Evolutionary conservation across 1,140 invertebrate species (phyloP).

Genomic region (Eriosoma lanigerum): DNA sequence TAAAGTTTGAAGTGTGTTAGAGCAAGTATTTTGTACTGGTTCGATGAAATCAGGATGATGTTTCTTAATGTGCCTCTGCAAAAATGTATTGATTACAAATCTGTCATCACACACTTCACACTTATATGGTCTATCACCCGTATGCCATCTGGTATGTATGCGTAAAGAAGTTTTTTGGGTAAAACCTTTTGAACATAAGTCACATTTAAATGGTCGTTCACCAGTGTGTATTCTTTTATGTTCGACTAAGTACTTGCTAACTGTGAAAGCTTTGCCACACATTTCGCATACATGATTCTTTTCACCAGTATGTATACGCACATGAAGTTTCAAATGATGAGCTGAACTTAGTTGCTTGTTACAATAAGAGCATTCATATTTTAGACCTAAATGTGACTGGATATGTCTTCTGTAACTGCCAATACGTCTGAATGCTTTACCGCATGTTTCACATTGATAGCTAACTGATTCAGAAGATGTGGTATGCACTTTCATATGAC

Average conservation of each 20-base stretch:
- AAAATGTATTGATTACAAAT: conserved; percentile 66
- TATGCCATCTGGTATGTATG: conserved; percentile 63
- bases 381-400: conserved; percentile 45
- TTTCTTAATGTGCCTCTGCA: conserved; percentile 71
- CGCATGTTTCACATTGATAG: conserved; percentile 76
- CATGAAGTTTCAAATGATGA: conserved; percentile 60
- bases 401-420: conserved; percentile 69
- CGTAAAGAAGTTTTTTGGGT: conserved; percentile 67
- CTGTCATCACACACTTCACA: conserved; percentile 62
- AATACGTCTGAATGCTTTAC: conserved; percentile 77
- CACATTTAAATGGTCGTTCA: conserved; percentile 76
- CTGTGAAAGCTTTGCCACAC: conserved; percentile 86
- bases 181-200: conserved; percentile 80
- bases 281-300: conserved; percentile 71
- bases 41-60: conserved; percentile 25
- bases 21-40: neutral
- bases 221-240: conserved; percentile 89
- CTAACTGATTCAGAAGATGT: conserved; percentile 70
- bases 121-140: conserved; percentile 64
- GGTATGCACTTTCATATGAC: conserved; percentile 72
- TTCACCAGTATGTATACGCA: conserved; percentile 66
- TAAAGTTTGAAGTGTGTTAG: conserved; percentile 20
- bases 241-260: conserved; percentile 89
- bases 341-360: conserved; percentile 42
- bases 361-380: conserved; percentile 46